Evolutionary conservation across 2,113 vertebrate species (phyloP), one percentile per base, ranked within the genome.

Genomic region (Embiotoca jacksoni): DNA sequence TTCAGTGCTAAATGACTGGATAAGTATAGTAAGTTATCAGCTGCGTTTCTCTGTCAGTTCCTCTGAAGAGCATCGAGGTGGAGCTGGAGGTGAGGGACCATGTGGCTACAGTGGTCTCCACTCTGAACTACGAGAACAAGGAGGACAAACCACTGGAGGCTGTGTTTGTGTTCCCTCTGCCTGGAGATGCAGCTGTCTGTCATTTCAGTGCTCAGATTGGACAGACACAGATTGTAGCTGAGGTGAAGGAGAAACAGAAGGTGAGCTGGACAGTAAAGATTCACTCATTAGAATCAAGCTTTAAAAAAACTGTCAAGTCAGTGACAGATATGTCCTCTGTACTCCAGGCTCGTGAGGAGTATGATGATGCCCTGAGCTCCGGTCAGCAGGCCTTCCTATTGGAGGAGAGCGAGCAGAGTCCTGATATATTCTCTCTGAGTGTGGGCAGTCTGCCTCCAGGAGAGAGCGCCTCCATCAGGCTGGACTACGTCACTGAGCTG

Each of bases 151-250:
- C 95, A 1, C 14, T 97, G 47, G 96, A 96, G 85, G 92, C 92
- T 1, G 60, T 95, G 60, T 97, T 97, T 78, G 91, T 96, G 52
- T 97, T 97, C 78, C 96, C 95, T 60, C 80, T 97, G 89, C 94
- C 96, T 39, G 93, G 93, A 50, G 95, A 95, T 33, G 94, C 94
- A 44, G 94, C 96, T 8, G 90, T 96, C n/a, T 95, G 95, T 75
- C 92, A 93, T 75, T 96, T 96, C 44, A 94, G 95, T 37, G 95
- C 95, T 46, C 66, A 81, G 59, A 88, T 96, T 15, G 93, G 95
- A 78, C 93, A 94, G 61, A 92, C 85, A 16, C 88, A 74, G 70
- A 92, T 96, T 60, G 90, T 94, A 39, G 95, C 95, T 2, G 89
- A 95, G 75, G 86, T 96, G 65, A 90, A 92, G 73, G 96, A 97